Evolutionary conservation across 2,113 vertebrate species (phyloP), one percentile per base, ranked within the genome.

Genomic region (Nipponia nippon): DNA sequence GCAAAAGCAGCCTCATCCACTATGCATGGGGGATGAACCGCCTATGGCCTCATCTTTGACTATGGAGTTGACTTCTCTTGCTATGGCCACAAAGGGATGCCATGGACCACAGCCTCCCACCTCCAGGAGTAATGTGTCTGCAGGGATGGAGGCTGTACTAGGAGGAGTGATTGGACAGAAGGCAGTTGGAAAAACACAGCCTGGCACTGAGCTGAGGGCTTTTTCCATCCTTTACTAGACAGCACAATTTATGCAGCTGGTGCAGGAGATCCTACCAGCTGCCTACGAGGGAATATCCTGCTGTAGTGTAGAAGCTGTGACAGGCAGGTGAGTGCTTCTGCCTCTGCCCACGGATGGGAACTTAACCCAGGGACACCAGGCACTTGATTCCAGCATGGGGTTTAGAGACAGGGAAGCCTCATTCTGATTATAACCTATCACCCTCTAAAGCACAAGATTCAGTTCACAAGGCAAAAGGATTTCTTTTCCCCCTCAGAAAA

Each of bases 131-230:
- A 36, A 85, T 2, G 5, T 34, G 42, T 66, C 40, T 81, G 70
- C 2, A 1, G 40, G 61, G 16, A 62, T 56, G 67, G 42, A 88
- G 36, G 46, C 79, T 90, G 75, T 58, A 83, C 90, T 29, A 90
- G 82, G 30, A 94, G 79, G 73, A 96, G 62, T 0, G 1, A 82
- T 2, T 16, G 80, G 80, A 92, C 81, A 91, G 84, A 94, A 97
- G 67, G 76, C 85, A 70, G 59, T 59, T 77, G 72, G 88, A 80
- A 85, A 96, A 96, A 90, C 93, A 86, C 83, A 90, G 71, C 47
- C 79, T 97, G 88, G 88, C 90, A 94, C 50, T 73, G 50, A 96
- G 70, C 55, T 73, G 88, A 92, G 59, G 79, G 73, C 63, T 83
- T 85, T 34, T 89, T 38, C 56, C 83, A 76, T 63, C 70, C 53